A percentile compares a stretch with the other conserved stretches of the same genome.
phyloP scores from a whole-genome alignment of 53 echinoderm and acorn worm genomes.

The Paracentrotus lividus region DNA sequence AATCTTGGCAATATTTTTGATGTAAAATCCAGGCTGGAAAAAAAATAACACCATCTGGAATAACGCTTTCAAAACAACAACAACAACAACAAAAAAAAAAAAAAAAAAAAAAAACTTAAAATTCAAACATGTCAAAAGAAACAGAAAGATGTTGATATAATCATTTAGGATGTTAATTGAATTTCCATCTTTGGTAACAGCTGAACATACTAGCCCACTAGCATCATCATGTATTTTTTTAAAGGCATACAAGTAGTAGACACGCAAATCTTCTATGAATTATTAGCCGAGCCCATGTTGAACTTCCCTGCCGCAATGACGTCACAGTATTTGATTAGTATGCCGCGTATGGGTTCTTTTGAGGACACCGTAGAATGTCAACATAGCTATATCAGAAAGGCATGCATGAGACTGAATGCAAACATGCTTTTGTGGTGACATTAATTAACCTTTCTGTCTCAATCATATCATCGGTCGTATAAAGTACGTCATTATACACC shows the following conservation, averaged over 20 bases:
- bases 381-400: background rate
- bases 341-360: conserved; percentile 5
- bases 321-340: conserved; percentile 56
- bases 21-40: no score
- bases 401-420: background rate
- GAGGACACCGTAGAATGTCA: conserved; percentile 43
- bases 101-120: no score
- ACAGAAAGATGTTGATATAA: no score
- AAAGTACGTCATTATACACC: background rate
- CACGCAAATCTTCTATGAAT: background rate
- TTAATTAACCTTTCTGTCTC: background rate
- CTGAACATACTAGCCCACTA: no score
- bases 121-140: no score
- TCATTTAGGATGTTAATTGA: no score
- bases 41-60: no score
- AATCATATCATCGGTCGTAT: no score
- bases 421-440: background rate
- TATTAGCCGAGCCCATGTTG: conserved; percentile 1
- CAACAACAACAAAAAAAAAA: no score
- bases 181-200: no score
- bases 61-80: no score
- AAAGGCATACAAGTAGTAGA: background rate
- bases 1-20: no score
- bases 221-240: background rate
- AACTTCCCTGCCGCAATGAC: conserved; percentile 37